phyloP scores from a whole-genome alignment of 2,797 vertebrate species.

The Macropodus opercularis region DNA sequence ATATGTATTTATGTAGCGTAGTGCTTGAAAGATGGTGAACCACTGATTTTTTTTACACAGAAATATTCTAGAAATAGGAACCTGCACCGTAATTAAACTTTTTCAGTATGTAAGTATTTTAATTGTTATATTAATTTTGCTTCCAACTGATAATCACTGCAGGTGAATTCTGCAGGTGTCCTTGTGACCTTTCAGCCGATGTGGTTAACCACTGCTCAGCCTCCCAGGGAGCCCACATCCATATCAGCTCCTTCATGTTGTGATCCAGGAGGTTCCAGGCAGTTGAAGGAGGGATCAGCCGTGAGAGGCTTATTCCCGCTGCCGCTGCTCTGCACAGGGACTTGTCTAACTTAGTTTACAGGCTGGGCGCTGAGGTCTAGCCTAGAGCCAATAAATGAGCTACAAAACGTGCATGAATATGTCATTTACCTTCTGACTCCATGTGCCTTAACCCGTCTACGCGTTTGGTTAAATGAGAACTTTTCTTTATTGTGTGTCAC shows the following conservation, averaged over 20 bases:
- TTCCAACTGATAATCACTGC: too few species aligned
- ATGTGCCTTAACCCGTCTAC: constrained; percentile 35
- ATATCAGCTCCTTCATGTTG: constrained; percentile 55
- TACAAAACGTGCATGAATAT: constrained; percentile 68
- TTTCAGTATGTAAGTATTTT: too few species aligned
- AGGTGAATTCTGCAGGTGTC: too few species aligned
- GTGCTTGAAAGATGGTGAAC: too few species aligned
- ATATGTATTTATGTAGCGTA: too few species aligned
- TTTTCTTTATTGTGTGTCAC: constrained; percentile 19
- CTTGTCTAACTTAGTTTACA: constrained; percentile 63
- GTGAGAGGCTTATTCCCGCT: constrained; percentile 48
- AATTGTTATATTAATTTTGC: too few species aligned
- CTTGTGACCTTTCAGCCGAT: too few species aligned
- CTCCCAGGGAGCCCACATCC: constrained; percentile 53
- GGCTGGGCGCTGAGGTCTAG: constrained; percentile 44
- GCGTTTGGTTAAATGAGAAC: constrained; percentile 54
- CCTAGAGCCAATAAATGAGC: constrained; percentile 58
- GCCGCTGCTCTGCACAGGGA: constrained; percentile 49
- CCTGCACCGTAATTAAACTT: too few species aligned
- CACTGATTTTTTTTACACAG: too few species aligned
- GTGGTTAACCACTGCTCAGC: constrained; percentile 42
- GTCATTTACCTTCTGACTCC: constrained; percentile 60
- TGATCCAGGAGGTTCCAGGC: constrained; percentile 57
- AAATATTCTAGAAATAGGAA: too few species aligned
- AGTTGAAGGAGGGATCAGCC: constrained; percentile 40